Conservation (phyloP, 2,888 invertebrate species). For the Nowickia ferox region DNA sequence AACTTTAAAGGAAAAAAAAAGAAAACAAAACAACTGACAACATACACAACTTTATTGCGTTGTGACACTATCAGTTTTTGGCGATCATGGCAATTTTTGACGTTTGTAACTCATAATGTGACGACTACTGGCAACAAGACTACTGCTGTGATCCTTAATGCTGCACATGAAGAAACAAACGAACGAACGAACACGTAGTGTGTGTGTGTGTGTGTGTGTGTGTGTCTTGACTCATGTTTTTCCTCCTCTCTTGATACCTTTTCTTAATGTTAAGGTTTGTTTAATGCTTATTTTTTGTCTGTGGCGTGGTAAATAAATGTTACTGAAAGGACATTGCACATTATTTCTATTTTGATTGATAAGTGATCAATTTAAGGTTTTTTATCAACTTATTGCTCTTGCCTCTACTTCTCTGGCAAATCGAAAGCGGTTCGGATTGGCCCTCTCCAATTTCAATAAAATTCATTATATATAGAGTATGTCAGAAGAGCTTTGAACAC, state of each 20-base stretch:
- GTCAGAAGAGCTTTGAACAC: too few species aligned
- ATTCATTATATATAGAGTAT: too few species aligned
- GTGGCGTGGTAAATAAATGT: constrained; percentile 27
- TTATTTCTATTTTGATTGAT: too few species aligned
- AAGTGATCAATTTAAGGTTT: too few species aligned
- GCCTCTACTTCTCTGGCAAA: too few species aligned
- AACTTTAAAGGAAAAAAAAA: constrained; percentile 2
- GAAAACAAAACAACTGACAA: constrained; percentile 27
- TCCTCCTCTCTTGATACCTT: constrained; percentile 9
- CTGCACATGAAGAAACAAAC: not conserved
- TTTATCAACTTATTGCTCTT: too few species aligned
- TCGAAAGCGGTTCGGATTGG: too few species aligned
- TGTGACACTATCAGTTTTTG: constrained; percentile 71
- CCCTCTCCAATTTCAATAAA: too few species aligned
- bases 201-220: constrained; percentile 36
- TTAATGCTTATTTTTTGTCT: not conserved
- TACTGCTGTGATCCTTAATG: constrained; percentile 66
- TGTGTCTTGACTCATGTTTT: constrained; percentile 29
- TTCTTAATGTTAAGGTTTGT: constrained; percentile 25
- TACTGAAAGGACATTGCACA: not conserved
- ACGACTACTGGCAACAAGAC: constrained; percentile 70
- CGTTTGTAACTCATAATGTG: constrained; percentile 72
- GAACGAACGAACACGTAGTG: constrained; percentile 38
- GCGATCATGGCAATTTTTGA: constrained; percentile 74
- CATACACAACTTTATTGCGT: constrained; percentile 73